Conservation (phyloP, 2,888 invertebrate species). For the Tenthredo scrophulariae region DNA sequence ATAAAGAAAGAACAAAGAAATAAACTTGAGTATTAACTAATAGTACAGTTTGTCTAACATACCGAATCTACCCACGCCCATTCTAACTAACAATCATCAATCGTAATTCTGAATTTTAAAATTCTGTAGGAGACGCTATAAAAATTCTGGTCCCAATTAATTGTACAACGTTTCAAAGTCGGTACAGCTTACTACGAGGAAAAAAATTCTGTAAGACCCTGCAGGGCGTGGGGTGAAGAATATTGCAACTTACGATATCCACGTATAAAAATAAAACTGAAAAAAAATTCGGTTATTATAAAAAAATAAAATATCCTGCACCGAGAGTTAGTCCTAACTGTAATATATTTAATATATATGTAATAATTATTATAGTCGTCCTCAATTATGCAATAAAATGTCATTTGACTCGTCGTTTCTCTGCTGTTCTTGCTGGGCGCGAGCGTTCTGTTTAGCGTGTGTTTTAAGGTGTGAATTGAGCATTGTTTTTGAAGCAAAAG, state of each 20-base stretch:
- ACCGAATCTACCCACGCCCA: background rate
- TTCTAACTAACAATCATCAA: background rate
- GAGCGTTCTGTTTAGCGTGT: constrained; percentile 74
- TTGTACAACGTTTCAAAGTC: background rate
- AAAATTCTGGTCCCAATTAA: background rate
- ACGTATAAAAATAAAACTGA: background rate
- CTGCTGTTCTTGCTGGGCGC: constrained; percentile 64
- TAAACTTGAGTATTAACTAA: background rate
- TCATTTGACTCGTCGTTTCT: constrained; percentile 14
- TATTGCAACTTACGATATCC: too few relatives aligned
- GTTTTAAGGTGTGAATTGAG: constrained; percentile 76
- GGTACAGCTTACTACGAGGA: background rate
- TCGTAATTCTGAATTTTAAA: background rate
- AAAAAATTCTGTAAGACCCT: background rate
- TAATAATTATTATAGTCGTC: background rate
- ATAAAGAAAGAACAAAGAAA: background rate
- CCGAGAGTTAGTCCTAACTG: constrained; percentile 27
- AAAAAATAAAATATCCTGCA: constrained; percentile 42
- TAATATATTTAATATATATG: background rate
- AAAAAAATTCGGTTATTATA: background rate
- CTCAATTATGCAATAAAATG: constrained; percentile 29
- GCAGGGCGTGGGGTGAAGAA: background rate
- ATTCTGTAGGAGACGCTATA: background rate
- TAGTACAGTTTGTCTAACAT: constrained; percentile 18
- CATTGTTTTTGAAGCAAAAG: constrained; percentile 77